These are phyloP conservation scores for Papilio xuthus DNA, from an alignment of 1,140 invertebrate genomes.

Conservation along the genomic window DNA sequence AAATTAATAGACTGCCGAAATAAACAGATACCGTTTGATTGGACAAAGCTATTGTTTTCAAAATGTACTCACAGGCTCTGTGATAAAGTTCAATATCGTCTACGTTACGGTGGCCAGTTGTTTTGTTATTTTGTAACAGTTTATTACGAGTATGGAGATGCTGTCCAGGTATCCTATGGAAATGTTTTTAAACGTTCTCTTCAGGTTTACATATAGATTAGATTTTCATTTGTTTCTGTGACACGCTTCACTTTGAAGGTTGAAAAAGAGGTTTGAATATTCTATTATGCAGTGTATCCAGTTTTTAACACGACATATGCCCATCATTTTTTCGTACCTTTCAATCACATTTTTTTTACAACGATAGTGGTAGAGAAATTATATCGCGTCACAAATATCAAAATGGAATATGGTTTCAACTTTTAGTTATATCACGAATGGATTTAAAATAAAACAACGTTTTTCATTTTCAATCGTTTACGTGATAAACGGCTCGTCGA, in stretches of 20 bases:
- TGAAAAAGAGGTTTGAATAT: not conserved
- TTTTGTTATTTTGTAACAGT: constrained; percentile 34
- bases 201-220: constrained; percentile 43
- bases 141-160: constrained; percentile 43
- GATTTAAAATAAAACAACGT: not conserved
- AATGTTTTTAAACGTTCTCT: constrained; percentile 44
- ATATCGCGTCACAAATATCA: too few relatives aligned
- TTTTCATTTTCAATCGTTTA: not conserved
- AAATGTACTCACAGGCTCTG: not conserved
- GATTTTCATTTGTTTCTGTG: constrained; percentile 19
- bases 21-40: constrained; percentile 39
- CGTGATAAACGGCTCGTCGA: not conserved
- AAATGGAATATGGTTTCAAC: not conserved
- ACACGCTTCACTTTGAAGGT: not conserved
- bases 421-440: not conserved
- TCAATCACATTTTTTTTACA: too few relatives aligned
- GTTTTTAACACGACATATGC: too few relatives aligned
- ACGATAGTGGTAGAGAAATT: too few relatives aligned
- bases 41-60: not conserved
- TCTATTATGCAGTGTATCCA: not conserved
- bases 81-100: not conserved
- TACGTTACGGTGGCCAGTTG: not conserved
- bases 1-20: constrained; percentile 42
- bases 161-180: constrained; percentile 52
- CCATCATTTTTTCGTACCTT: too few relatives aligned